Base-by-base conservation (phyloP, 2,113 vertebrate species). In the Chaenogobius annularis region DNA sequence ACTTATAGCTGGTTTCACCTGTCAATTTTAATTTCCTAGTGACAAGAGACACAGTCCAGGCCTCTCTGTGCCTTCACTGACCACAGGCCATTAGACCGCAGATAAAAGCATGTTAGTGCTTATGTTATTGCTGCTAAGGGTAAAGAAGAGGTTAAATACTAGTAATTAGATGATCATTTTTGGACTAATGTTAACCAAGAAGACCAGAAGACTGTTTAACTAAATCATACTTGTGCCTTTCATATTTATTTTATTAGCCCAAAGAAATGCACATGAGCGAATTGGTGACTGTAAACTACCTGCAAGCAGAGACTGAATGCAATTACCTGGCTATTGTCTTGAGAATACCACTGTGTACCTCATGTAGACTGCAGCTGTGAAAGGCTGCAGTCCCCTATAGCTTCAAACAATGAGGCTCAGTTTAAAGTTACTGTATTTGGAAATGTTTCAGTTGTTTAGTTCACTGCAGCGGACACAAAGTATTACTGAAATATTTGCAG, bases 1-100 rank as follows among this genome's bases (percentile, higher is more conserved):
- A 46, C 63, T 22, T 35, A 14, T 44, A 22, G 37, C 19, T 64
- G 62, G 37, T 64, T 64, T 43, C 8, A 65, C 43, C 46, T 65
- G 63, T 66, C 63, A 44, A 46, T 23, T 44, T 46, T 19, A 66
- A 66, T 66, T 66, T 66, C n/a, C 20, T 20, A 14, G 43, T 66
- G 40, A 23, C 43, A 23, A 11, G 20, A 47, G 19, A 66, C 43
- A 47, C 7, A 46, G 40, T 47, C 1, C 63, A 66, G 63, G 44
- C 12, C 19, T 13, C 19, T n/a, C 43, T 22, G 40, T 6, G n/a
- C 10, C 10, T 22, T 44, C 43, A 23, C 63, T 13, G 43, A 44
- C 19, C 10, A 20, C 40, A 64, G 17, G 44, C 62, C 40, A 66
- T 44, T 66, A 15, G n/a, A 14, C 11, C 10, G 14, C 43, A 66